phyloP scores from a whole-genome alignment of 2,113 vertebrate species.

The Neodontobutis hainanensis region DNA sequence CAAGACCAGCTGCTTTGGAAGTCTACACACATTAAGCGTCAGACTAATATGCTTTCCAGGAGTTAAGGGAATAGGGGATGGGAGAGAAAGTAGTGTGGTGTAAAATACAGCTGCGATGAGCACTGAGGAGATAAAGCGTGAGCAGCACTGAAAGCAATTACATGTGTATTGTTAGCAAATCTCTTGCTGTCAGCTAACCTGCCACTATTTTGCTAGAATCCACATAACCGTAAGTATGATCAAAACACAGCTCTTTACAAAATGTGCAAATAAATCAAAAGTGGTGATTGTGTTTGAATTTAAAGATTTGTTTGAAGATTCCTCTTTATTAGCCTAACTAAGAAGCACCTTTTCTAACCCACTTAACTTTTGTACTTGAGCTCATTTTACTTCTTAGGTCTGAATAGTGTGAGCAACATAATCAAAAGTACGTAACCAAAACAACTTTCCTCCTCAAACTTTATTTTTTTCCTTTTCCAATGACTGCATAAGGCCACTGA shows the following conservation, averaged over 20 bases:
- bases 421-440: background rate
- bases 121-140: slow-evolving; percentile 68
- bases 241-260: background rate
- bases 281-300: background rate
- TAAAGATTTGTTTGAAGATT: background rate
- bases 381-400: too few species aligned
- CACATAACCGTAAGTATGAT: slow-evolving; percentile 30
- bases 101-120: slow-evolving; percentile 71
- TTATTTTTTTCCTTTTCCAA: slow-evolving; percentile 28
- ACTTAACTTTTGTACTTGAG: too few species aligned
- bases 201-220: slow-evolving; percentile 43
- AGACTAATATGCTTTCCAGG: slow-evolving; percentile 72
- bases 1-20: slow-evolving; percentile 70
- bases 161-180: slow-evolving; percentile 74
- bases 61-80: slow-evolving; percentile 66
- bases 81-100: slow-evolving; percentile 25
- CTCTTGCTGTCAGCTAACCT: slow-evolving; percentile 65
- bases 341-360: too few species aligned
- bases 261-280: slow-evolving; percentile 18
- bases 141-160: slow-evolving; percentile 73
- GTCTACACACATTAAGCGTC: slow-evolving; percentile 70
- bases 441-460: slow-evolving; percentile 20
- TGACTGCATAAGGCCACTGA: slow-evolving; percentile 34
- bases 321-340: too few species aligned
- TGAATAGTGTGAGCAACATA: background rate